Evolutionary conservation across 2,113 vertebrate species (phyloP).

Genomic region (Mesitornis unicolor): DNA sequence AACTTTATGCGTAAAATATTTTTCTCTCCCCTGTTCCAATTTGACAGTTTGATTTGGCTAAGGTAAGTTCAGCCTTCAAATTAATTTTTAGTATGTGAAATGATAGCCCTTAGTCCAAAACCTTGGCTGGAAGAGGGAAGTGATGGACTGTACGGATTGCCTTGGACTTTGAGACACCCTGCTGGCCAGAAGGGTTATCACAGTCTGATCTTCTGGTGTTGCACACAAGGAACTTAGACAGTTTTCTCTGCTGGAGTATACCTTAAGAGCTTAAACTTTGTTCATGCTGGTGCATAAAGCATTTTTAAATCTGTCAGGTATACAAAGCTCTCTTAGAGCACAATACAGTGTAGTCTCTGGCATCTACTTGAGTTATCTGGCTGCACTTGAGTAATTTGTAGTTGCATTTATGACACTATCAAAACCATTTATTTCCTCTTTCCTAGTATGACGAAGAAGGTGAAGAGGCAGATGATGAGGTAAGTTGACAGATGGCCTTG

Average conservation of each 20-base stretch:
- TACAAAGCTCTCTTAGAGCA: neutral
- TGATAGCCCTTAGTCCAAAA: neutral
- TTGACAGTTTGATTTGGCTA: neutral
- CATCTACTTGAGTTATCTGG: neutral
- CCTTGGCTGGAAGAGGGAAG: neutral
- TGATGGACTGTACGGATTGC: neutral
- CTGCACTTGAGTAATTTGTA: neutral
- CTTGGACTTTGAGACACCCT: neutral
- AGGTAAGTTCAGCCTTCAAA: neutral
- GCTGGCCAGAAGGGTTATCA: neutral
- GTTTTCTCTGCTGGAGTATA: neutral
- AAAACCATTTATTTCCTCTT: slow-evolving; percentile 22
- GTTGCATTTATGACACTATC: neutral
- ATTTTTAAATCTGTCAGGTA: neutral
- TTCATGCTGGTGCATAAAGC: neutral
- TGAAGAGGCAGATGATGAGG: slow-evolving; percentile 98
- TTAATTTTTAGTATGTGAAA: neutral
- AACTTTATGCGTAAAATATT: neutral
- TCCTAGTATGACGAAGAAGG: slow-evolving; percentile 97
- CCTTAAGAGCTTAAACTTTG: neutral
- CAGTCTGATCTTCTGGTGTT: neutral
- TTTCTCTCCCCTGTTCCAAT: neutral
- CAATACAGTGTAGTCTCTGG: neutral
- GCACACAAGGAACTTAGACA: fast-evolving
- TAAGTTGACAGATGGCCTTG: slow-evolving; percentile 69